Percentiles rank a stretch among this genome's conserved stretches.
These are phyloP conservation scores for Ametastegia equiseti DNA, from an alignment of 2,888 invertebrate species.

Conservation along the genomic window DNA sequence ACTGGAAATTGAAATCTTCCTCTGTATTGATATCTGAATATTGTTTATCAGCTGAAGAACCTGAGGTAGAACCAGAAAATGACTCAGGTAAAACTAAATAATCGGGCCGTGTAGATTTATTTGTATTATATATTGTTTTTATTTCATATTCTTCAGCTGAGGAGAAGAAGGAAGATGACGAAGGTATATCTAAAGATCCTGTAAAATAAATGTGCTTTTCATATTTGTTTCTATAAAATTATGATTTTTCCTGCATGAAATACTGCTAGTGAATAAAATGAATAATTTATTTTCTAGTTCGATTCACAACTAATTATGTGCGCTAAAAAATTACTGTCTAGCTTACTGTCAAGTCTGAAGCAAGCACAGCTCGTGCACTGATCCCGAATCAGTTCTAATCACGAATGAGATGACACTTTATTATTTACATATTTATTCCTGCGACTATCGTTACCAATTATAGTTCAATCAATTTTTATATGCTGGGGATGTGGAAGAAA, in stretches of 20 bases:
- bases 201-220: constrained; percentile 26
- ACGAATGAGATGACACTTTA: constrained; percentile 29
- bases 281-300: background rate
- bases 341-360: background rate
- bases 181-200: constrained; percentile 54
- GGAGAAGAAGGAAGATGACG: constrained; percentile 50
- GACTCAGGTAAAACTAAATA: constrained; percentile 50
- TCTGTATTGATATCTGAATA: background rate
- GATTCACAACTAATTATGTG: background rate
- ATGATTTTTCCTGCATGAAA: background rate
- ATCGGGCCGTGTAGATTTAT: background rate
- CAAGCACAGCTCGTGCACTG: background rate
- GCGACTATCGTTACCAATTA: background rate
- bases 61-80: constrained; percentile 47
- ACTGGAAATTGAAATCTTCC: constrained; percentile 36
- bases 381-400: background rate
- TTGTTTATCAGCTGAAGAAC: constrained; percentile 52
- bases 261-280: background rate
- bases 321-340: background rate
- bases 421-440: background rate
- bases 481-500: no score
- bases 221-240: background rate
- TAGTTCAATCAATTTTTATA: background rate
- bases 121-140: constrained; percentile 47
- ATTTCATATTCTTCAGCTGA: constrained; percentile 53